Evolutionary conservation across 1,140 invertebrate genomes (phyloP), one percentile per base, ranked within the genome.

Genomic region (Caerostris darwini): DNA sequence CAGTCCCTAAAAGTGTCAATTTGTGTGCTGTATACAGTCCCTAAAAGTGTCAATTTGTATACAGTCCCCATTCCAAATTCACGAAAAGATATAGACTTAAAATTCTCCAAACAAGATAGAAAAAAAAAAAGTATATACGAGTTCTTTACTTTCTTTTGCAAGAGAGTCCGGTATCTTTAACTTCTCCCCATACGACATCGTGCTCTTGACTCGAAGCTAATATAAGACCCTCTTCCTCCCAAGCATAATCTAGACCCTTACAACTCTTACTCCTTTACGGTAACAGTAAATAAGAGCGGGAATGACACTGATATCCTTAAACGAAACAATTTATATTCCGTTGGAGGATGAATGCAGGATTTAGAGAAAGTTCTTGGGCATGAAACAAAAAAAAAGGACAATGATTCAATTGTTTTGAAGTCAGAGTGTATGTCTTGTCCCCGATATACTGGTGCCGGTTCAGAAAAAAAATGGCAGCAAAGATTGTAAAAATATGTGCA

Each of bases 291-390:
- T 77, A 53, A 77, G 19, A 8, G 69, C 14, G 69, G 69, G 12
- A 77, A 77, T 77, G 69, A 77, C 69, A 77, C 69, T 77, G 69
- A 77, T 77, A 77, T 53, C 69, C 34, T 34, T 77, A 77, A 77
- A 77, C 69, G 69, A 77, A 77, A 77, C 7, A 77, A 77, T 77
- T 77, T 77, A 77, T 77, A 77, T 77, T 77, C 69, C 69, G 69
- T 77, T 77, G 14, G 69, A 77, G 69, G 69, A 10, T 34, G 69
- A 77, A 77, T 53, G 19, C 69, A 34, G 69, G 69, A 77, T 77
- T 77, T 77, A 77, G 69, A 77, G 34, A 77, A 77, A 77, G 69
- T 10, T 50, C 19, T 50, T 5, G 69, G 69, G 5, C 69, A 77
- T 77, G 50, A 77, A 77, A 77, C 69, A 77, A 77, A 77, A 61